Percentiles rank a stretch among this genome's conserved stretches.
phyloP scores from a whole-genome alignment of 2,888 invertebrate species.

The Deilephila elpenor region DNA sequence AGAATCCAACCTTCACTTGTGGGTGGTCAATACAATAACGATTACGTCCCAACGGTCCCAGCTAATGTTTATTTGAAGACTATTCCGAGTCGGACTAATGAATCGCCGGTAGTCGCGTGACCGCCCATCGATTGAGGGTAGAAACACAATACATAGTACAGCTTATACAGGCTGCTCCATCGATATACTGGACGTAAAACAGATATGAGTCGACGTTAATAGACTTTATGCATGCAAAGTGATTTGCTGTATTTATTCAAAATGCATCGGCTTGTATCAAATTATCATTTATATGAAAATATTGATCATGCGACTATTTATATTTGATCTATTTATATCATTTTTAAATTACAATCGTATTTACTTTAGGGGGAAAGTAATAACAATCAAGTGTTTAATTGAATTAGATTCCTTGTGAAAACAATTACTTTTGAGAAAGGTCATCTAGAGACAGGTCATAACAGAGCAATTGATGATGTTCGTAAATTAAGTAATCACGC shows the following conservation, averaged over 20 bases:
- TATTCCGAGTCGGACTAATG: constrained; percentile 55
- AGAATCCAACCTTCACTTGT: constrained; percentile 9
- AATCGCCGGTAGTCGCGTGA: constrained; percentile 68
- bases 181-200: constrained; percentile 9
- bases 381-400: too few species aligned
- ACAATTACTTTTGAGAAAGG: too few species aligned
- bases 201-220: constrained; percentile 18
- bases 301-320: not conserved
- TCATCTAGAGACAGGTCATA: too few species aligned
- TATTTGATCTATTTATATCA: not conserved
- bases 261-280: not conserved
- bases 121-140: constrained; percentile 60
- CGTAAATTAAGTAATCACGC: too few species aligned
- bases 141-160: constrained; percentile 45
- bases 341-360: not conserved
- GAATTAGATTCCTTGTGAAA: too few species aligned
- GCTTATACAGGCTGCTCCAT: not conserved
- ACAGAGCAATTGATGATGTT: too few species aligned
- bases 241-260: not conserved
- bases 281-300: not conserved
- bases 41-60: constrained; percentile 33
- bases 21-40: constrained; percentile 13
- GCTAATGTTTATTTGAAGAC: constrained; percentile 73
- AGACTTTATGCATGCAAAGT: constrained; percentile 23
- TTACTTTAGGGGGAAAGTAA: too few species aligned